Base-by-base conservation (phyloP, 2,113 vertebrate genomes). In the Ammodramus savannarum region DNA sequence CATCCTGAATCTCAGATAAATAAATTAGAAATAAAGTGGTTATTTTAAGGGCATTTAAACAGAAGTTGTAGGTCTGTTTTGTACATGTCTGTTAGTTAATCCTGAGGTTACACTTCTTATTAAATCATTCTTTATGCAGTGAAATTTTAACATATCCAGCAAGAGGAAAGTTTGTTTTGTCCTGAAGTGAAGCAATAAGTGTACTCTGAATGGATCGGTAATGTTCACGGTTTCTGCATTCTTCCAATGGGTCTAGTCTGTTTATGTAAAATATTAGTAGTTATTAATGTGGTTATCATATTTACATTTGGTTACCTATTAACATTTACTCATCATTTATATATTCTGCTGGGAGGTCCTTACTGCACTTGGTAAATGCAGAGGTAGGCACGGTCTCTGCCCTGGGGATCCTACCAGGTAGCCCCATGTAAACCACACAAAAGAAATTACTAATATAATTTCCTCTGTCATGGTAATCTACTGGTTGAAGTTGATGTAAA, bases 1-100 rank as follows among this genome's bases (percentile, higher is more conserved):
- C 74, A 88, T 93, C 67, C 86, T 87, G 76, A 96, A 76, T 94
- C 29, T 84, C 72, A 93, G 72, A 95, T 55, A 41, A 84, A 66
- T 36, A 20, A 7, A 66, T 91, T 77, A 91, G 59, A 86, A 98
- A 81, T 54, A 89, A 87, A 80, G 54, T 71, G 51, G 49, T 94
- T 84, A 71, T 85, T 96, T 90, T 92, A 90, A 96, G 93, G 55
- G 61, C 65, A 73, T 85, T 97, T 96, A 77, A 66, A 91, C 55
- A 66, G n/a, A 86, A 79, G 39, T 88, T 92, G 18, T 39, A 63
- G n/a, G 34, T 94, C 85, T 92, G 87, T 83, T 97, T 96, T 96
- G 88, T 87, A 90, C 38, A 29, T 61, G 76, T 49, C 73, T 62
- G 41, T 62, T 86, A 71, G 32, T 52, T 89, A 89, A 58, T 87